These are phyloP conservation scores for Hermaeophaga mercurialis DNA, from an alignment of 2,888 invertebrate genomes.

Conservation along the genomic window DNA sequence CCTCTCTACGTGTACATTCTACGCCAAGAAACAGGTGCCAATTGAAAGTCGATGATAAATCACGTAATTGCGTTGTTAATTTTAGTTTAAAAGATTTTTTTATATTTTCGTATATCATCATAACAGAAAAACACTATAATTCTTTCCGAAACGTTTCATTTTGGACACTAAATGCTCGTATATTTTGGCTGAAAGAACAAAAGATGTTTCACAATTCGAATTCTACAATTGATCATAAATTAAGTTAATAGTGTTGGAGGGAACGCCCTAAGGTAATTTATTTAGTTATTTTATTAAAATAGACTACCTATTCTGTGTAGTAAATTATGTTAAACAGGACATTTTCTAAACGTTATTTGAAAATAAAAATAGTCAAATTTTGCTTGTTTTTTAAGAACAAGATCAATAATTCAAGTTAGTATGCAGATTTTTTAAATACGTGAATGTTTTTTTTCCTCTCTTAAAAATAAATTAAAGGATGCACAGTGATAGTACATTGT, in stretches of 20 bases:
- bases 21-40: conserved; percentile 17
- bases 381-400: no score
- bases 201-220: conserved; percentile 7
- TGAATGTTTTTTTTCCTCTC: no score
- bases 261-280: conserved; percentile 13
- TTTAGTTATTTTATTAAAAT: no score
- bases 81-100: conserved; percentile 10
- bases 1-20: no score
- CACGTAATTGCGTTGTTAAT: conserved; percentile 1
- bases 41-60: conserved; percentile 2
- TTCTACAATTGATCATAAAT: conserved; percentile 18
- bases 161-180: conserved; percentile 19
- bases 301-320: no score
- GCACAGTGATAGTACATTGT: no score
- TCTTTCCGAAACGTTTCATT: conserved; percentile 20
- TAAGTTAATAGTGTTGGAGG: conserved; percentile 5
- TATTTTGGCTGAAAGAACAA: conserved; percentile 15
- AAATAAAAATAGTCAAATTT: no score
- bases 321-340: background rate
- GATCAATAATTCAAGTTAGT: no score
- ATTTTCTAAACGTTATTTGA: background rate
- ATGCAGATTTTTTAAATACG: no score
- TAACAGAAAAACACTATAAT: conserved; percentile 4
- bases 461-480: no score
- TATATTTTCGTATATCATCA: conserved; percentile 14